Evolutionary conservation across 2,888 invertebrate genomes (phyloP).

Genomic region (Sminthurinus aureus): DNA sequence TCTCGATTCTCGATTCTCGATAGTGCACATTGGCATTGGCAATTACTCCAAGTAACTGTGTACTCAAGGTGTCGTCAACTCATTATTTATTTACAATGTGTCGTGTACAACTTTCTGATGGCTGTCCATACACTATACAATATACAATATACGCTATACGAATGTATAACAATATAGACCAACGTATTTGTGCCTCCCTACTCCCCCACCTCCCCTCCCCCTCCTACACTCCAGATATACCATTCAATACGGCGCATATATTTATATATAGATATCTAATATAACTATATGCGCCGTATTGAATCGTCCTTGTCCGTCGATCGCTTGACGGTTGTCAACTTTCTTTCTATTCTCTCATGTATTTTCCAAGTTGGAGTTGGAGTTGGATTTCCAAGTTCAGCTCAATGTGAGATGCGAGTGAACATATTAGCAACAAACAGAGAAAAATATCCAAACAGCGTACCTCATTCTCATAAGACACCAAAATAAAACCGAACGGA

Average conservation of each 20-base stretch:
- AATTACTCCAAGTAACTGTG: slow-evolving; percentile 21
- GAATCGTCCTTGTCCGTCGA: no score
- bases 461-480: neutral
- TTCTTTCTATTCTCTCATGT: no score
- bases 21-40: neutral
- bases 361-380: no score
- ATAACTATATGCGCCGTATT: no score
- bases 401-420: neutral
- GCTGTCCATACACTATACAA: neutral
- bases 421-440: neutral
- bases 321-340: neutral
- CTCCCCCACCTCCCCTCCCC: neutral
- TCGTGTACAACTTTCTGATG: slow-evolving; percentile 17
- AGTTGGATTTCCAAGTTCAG: no score
- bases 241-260: no score
- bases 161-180: neutral
- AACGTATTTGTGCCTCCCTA: neutral
- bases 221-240: neutral
- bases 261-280: no score
- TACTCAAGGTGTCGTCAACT: slow-evolving; percentile 35
- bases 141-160: neutral
- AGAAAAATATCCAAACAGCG: neutral
- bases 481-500: neutral
- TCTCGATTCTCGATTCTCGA: neutral
- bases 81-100: slow-evolving; percentile 29